These are phyloP conservation scores for Lepidurus arcticus DNA, from an alignment of 1,140 invertebrate species.

Conservation along the genomic window DNA sequence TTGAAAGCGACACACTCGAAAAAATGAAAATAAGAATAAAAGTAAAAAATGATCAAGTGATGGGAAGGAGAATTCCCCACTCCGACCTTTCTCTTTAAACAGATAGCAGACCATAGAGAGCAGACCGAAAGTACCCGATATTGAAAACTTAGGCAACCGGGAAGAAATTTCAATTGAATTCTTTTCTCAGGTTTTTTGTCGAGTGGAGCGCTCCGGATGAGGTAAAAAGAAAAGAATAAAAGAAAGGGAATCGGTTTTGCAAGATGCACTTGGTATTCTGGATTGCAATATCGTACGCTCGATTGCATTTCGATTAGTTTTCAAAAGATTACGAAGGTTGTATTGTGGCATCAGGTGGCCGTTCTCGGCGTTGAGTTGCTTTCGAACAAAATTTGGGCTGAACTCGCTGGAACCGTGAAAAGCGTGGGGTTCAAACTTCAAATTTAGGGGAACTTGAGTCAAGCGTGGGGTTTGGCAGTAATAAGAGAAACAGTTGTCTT, in stretches of 20 bases:
- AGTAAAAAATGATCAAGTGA: constrained; percentile 8
- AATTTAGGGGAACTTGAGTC: background rate
- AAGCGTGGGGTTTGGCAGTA: background rate
- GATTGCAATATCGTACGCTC: constrained; percentile 7
- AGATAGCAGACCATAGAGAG: too few species aligned
- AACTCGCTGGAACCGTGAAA: background rate
- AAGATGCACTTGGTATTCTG: constrained; percentile 19
- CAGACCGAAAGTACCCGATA: background rate
- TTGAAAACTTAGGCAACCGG: constrained; percentile 21
- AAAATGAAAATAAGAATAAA: background rate
- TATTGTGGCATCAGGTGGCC: constrained; percentile 13
- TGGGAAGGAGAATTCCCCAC: too few species aligned
- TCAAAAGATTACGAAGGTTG: background rate
- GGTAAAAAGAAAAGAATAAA: background rate
- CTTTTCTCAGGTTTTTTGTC: background rate
- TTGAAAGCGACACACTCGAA: constrained; percentile 10
- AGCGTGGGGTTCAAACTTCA: background rate
- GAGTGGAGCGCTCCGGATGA: background rate
- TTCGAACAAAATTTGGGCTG: background rate
- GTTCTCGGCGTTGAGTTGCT: background rate
- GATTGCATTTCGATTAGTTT: constrained; percentile 16
- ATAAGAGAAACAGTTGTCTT: background rate
- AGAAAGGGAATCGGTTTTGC: background rate
- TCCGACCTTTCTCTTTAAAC: too few species aligned
- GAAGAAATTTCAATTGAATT: constrained; percentile 20